Percentiles rank a stretch among this genome's conserved stretches.
These are phyloP conservation scores for Liopterus haemorrhoidalis DNA, from an alignment of 2,888 invertebrate genomes.

Conservation along the genomic window DNA sequence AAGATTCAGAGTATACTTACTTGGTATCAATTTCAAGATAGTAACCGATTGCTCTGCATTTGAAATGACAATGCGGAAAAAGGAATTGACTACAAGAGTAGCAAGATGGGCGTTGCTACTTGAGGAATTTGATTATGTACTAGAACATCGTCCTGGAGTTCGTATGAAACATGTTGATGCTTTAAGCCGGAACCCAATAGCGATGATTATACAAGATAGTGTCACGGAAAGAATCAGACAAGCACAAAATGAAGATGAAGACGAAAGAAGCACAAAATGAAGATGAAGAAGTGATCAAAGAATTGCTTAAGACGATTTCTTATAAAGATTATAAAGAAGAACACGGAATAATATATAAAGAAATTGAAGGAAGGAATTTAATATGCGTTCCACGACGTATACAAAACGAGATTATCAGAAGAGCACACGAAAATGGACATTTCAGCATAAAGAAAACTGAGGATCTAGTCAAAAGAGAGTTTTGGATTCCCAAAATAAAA, in stretches of 20 bases:
- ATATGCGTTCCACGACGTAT: slow-evolving; percentile 14
- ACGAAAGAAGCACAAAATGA: no score
- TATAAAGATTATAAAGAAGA: slow-evolving; percentile 5
- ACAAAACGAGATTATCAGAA: slow-evolving; percentile 10
- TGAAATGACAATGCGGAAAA: slow-evolving; percentile 25
- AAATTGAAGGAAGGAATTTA: no score
- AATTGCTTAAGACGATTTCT: slow-evolving; percentile 14
- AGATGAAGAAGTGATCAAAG: background rate
- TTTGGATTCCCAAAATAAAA: slow-evolving; percentile 13
- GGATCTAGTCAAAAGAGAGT: slow-evolving; percentile 16
- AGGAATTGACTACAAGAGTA: slow-evolving; percentile 23
- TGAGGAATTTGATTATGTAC: slow-evolving; percentile 27
- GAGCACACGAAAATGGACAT: slow-evolving; percentile 20
- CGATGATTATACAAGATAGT: no score
- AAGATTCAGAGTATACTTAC: no score
- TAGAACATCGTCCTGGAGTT: slow-evolving; percentile 27
- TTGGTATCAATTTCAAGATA: slow-evolving; percentile 26
- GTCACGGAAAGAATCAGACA: background rate
- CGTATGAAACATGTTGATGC: slow-evolving; percentile 31
- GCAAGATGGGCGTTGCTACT: slow-evolving; percentile 29
- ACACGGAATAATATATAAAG: no score
- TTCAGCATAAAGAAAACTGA: slow-evolving; percentile 20
- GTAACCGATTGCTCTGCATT: slow-evolving; percentile 28
- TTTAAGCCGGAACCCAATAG: no score
- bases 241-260: slow-evolving; percentile 14